Percentiles rank a stretch among this genome's conserved stretches.
phyloP scores from a whole-genome alignment of 1,140 invertebrate genomes.

The Caenorhabditis brenneri region DNA sequence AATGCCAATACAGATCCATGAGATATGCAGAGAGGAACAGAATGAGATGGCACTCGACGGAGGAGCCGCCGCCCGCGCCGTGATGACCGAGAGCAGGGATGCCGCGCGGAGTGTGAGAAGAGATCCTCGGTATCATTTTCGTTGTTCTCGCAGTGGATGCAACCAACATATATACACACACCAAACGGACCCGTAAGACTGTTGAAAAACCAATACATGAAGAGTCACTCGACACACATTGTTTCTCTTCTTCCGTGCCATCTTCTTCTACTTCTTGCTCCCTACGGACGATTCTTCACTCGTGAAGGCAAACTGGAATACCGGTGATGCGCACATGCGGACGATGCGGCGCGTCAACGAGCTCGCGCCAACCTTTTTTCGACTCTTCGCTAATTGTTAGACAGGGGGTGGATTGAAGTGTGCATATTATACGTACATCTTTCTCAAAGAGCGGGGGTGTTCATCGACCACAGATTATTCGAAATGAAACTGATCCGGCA shows the following conservation, averaged over 20 bases:
- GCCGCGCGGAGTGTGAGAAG: slow-evolving; percentile 10
- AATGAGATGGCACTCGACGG: slow-evolving; percentile 30
- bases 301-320: slow-evolving; percentile 15
- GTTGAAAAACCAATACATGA: slow-evolving; percentile 10
- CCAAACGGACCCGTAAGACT: not conserved
- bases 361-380: slow-evolving; percentile 19
- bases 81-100: slow-evolving; percentile 17
- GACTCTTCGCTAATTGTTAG: slow-evolving; percentile 24
- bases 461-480: slow-evolving; percentile 21
- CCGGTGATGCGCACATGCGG: not conserved
- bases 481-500: not conserved
- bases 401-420: slow-evolving; percentile 25
- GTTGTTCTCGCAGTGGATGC: slow-evolving; percentile 12
- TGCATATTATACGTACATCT: slow-evolving; percentile 37
- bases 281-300: not conserved
- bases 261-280: not conserved
- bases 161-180: slow-evolving; percentile 25
- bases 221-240: not conserved
- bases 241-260: not conserved
- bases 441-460: not conserved
- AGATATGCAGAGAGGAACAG: not conserved
- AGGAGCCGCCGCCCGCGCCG: not conserved
- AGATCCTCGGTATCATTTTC: slow-evolving; percentile 4
- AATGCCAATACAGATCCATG: not conserved
- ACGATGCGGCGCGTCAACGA: slow-evolving; percentile 10